Percentiles rank a stretch among this genome's conserved stretches.
phyloP scores from a whole-genome alignment of 2,888 invertebrate genomes.

The Drosophila ezoana region DNA sequence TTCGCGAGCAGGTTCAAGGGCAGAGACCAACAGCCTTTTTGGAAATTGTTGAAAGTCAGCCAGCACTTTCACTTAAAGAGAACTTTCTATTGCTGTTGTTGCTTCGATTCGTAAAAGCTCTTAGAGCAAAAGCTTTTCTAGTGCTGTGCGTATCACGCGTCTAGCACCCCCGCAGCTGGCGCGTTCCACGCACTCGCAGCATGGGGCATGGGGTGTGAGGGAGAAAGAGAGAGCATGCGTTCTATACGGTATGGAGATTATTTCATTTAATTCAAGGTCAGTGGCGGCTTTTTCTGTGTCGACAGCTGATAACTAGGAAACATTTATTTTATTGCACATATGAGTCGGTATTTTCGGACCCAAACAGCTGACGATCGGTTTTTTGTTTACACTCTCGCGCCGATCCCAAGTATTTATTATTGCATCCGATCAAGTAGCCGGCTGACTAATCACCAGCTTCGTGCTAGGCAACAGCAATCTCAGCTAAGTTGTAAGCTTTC shows the following conservation, averaged over 20 bases:
- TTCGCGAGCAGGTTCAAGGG: conserved; percentile 57
- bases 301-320: conserved; percentile 42
- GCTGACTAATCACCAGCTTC: conserved; percentile 29
- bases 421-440: conserved; percentile 34
- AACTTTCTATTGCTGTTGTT: conserved; percentile 28
- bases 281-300: conserved; percentile 9
- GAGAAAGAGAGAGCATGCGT: conserved; percentile 37
- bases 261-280: conserved; percentile 39
- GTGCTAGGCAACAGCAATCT: not conserved
- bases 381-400: conserved; percentile 60
- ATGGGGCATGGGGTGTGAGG: conserved; percentile 39
- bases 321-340: not conserved
- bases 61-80: conserved; percentile 44
- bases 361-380: conserved; percentile 64
- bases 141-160: conserved; percentile 43
- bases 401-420: conserved; percentile 2
- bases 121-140: conserved; percentile 41
- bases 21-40: conserved; percentile 39
- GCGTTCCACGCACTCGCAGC: conserved; percentile 46
- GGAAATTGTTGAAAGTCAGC: conserved; percentile 6
- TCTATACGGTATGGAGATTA: conserved; percentile 7
- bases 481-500: conserved; percentile 38
- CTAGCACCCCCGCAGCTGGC: conserved; percentile 38
- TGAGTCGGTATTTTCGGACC: not conserved
- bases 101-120: conserved; percentile 34